Evolutionary conservation across 2,888 invertebrate species (phyloP), one percentile per base, ranked within the genome.

Genomic region (Pardosa pseudoannulata): DNA sequence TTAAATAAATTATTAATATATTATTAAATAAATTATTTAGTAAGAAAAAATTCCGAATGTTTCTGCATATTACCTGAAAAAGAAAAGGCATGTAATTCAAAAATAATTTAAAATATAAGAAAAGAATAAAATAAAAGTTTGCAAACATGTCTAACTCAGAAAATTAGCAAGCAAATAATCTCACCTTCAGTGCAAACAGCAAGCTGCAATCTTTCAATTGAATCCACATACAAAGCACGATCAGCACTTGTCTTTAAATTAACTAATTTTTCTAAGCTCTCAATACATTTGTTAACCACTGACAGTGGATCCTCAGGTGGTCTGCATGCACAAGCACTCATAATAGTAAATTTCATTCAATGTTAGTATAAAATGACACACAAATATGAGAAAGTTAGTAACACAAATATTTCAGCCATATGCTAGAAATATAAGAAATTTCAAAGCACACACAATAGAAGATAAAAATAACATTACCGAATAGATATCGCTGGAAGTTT

Each of bases 191-290:
- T 36, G 36, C 83, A 85, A 50, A 85, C 83, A 29, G 83, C 73
- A 41, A 68, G 67, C 32, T 85, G 83, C 50, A 85, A 73, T 72
- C 50, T 79, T 68, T 85, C 83, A 19, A 85, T 85, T 29, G 83
- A 85, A 72, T 78, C 83, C 72, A 85, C 67, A 78, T 85, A 85
- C 68, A 85, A 85, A 19, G 78, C 73, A 56, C 83, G 72, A 31
- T 85, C 83, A 62, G 83, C 78, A 68, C 83, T 85, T 27, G 83
- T 85, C 83, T 85, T 85, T 85, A 85, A 85, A 85, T 85, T 85
- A 78, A 85, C 83, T 78, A 85, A 78, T 68, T 85, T 85, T 85
- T 85, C 83, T 78, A 85, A 79, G 78, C 73, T 85, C 56, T 85
- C 83, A 67, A 85, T 85, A 85, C 83, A 85, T 85, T 78, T 78